These are phyloP conservation scores for Melanotaenia maccullochi DNA, from an alignment of 2,797 vertebrate species.

Conservation along the genomic window DNA sequence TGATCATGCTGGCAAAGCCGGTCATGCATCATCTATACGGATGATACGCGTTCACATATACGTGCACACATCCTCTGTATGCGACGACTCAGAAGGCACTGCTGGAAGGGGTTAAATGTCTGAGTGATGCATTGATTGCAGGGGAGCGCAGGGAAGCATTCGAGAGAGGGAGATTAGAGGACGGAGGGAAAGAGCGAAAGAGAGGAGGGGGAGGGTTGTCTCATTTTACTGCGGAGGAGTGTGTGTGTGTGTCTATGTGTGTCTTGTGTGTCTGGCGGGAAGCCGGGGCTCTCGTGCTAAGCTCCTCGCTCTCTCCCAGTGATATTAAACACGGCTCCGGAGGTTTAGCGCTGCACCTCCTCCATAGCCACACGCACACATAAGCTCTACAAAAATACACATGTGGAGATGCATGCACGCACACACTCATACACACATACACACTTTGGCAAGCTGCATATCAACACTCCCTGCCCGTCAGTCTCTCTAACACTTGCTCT, in stretches of 20 bases:
- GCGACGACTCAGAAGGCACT: slow-evolving; percentile 39
- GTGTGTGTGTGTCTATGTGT: slow-evolving; percentile 40
- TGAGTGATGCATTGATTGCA: slow-evolving; percentile 85
- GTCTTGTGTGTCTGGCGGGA: slow-evolving; percentile 67
- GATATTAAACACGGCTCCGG: slow-evolving; percentile 84
- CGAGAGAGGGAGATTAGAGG: slow-evolving; percentile 84
- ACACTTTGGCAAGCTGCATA: slow-evolving; percentile 57
- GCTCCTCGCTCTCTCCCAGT: slow-evolving; percentile 79
- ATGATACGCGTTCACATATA: slow-evolving; percentile 16
- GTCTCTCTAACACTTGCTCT: slow-evolving; percentile 63
- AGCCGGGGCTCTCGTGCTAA: slow-evolving; percentile 77
- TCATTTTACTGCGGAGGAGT: slow-evolving; percentile 78
- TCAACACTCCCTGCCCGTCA: slow-evolving; percentile 67
- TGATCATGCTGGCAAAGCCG: slow-evolving; percentile 32
- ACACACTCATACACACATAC: slow-evolving; percentile 23
- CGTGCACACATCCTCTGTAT: slow-evolving; percentile 27
- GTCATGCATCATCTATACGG: slow-evolving; percentile 40
- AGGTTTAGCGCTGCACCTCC: slow-evolving; percentile 78
- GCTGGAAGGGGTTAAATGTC: slow-evolving; percentile 82
- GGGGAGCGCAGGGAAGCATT: slow-evolving; percentile 81
- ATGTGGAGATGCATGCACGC: slow-evolving; percentile 5
- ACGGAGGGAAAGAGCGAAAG: slow-evolving; percentile 59
- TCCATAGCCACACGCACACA: slow-evolving; percentile 56
- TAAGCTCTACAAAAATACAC: slow-evolving; percentile 1
- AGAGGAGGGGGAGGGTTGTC: slow-evolving; percentile 46